Percentiles rank a stretch among this genome's conserved stretches.
Conservation (phyloP, 2,888 invertebrate genomes). For the Hirtodrosophila confusa region DNA sequence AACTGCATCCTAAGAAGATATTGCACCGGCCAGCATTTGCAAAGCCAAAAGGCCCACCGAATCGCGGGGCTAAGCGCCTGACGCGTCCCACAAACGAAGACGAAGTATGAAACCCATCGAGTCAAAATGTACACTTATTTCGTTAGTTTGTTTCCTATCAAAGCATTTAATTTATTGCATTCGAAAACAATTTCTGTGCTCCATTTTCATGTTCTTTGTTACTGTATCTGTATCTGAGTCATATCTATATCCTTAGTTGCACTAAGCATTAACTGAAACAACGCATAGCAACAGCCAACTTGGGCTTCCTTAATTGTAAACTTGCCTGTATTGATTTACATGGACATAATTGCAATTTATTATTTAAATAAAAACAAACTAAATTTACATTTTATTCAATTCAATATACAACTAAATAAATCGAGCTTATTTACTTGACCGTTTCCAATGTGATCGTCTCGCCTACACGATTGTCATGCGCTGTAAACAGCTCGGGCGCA, state of each 20-base stretch:
- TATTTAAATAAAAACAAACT: slow-evolving; percentile 65
- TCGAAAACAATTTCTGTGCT: slow-evolving; percentile 30
- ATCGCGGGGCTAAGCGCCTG: slow-evolving; percentile 94
- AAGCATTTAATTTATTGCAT: slow-evolving; percentile 75
- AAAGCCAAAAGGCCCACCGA: slow-evolving; percentile 98
- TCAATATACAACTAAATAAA: too few species aligned
- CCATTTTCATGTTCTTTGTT: slow-evolving; percentile 43
- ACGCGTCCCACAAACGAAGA: slow-evolving; percentile 86
- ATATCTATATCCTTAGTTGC: slow-evolving; percentile 61
- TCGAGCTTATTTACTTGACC: slow-evolving; percentile 61
- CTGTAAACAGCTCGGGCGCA: slow-evolving; percentile 64
- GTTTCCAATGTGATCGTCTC: slow-evolving; percentile 72
- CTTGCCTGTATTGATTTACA: slow-evolving; percentile 48
- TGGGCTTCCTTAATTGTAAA: slow-evolving; percentile 70
- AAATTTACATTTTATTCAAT: slow-evolving; percentile 26
- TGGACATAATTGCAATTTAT: slow-evolving; percentile 77
- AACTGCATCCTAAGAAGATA: slow-evolving; percentile 96
- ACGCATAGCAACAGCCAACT: slow-evolving; percentile 69
- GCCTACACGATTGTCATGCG: slow-evolving; percentile 76
- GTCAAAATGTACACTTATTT: slow-evolving; percentile 24
- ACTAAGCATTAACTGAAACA: slow-evolving; percentile 61
- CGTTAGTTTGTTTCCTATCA: slow-evolving; percentile 44
- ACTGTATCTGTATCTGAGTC: slow-evolving; percentile 40
- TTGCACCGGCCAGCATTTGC: slow-evolving; percentile 96
- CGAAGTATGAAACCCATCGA: slow-evolving; percentile 77